These are phyloP conservation scores for Halcyon smyrnensis DNA, from an alignment of 2,797 vertebrate genomes.

Conservation along the genomic window DNA sequence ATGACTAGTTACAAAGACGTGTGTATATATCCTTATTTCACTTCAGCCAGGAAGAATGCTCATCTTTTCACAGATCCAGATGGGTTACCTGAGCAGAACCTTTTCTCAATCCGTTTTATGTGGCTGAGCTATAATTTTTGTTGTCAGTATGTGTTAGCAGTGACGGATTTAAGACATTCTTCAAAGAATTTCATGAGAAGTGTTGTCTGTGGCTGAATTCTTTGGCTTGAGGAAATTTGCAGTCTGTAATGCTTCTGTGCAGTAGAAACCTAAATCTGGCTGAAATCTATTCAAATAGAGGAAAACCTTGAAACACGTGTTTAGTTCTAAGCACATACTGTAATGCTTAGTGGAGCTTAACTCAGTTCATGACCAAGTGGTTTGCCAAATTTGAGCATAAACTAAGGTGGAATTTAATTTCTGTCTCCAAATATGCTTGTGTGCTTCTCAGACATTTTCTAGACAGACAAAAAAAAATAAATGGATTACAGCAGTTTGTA, in stretches of 20 bases:
- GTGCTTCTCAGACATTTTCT: background rate
- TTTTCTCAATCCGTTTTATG: background rate
- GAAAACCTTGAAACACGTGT: background rate
- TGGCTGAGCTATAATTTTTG: background rate
- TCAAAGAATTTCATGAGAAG: background rate
- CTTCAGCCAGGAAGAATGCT: background rate
- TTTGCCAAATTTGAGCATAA: background rate
- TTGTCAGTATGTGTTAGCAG: background rate
- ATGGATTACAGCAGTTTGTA: background rate
- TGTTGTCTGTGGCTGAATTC: background rate
- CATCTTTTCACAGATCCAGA: background rate
- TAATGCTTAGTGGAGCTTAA: background rate
- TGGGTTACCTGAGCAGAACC: slow-evolving; percentile 4
- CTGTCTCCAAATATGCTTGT: background rate
- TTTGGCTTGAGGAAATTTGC: background rate
- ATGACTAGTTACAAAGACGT: background rate
- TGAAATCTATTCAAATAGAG: background rate
- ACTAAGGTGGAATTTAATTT: background rate
- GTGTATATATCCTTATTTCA: background rate
- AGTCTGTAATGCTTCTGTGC: background rate
- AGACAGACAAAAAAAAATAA: background rate
- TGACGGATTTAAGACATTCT: background rate
- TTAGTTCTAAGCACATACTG: background rate
- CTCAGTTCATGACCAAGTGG: background rate
- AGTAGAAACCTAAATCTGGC: background rate